phyloP scores from a whole-genome alignment of 1,140 invertebrate species.

The Caenorhabditis brenneri region DNA sequence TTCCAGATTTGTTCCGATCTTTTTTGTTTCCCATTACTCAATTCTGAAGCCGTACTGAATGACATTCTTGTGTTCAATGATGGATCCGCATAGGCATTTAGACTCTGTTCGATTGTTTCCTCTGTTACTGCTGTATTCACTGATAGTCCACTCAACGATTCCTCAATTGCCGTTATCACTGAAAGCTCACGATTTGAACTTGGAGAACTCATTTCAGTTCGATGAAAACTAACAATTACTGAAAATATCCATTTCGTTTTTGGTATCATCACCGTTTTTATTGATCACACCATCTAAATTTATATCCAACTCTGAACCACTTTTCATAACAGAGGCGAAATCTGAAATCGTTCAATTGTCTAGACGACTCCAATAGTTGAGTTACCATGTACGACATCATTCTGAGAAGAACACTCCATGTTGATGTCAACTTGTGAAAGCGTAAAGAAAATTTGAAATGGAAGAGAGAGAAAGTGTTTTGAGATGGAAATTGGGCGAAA shows the following conservation, averaged over 20 bases:
- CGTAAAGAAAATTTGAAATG: too few relatives aligned
- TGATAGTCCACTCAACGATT: neutral
- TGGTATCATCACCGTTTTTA: neutral
- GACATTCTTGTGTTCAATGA: neutral
- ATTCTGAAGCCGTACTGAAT: neutral
- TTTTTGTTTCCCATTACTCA: neutral
- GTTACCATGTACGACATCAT: constrained; percentile 7
- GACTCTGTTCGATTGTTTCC: neutral
- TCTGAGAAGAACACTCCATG: constrained; percentile 27
- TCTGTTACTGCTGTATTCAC: neutral
- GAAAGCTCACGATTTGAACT: neutral
- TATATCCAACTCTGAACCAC: neutral
- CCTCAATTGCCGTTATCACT: neutral
- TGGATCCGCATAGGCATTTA: neutral
- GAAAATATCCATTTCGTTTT: neutral
- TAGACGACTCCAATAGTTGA: too few relatives aligned
- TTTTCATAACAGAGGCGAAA: neutral
- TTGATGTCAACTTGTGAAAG: neutral
- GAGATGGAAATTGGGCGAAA: too few relatives aligned
- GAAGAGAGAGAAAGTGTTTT: too few relatives aligned
- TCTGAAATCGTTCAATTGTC: too few relatives aligned
- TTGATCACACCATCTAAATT: constrained; percentile 17
- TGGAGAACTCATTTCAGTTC: neutral
- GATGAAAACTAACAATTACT: constrained; percentile 5
- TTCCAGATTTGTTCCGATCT: too few relatives aligned